Base-by-base conservation (phyloP, 2,888 invertebrate genomes). In the Mechanitis messenoides region DNA sequence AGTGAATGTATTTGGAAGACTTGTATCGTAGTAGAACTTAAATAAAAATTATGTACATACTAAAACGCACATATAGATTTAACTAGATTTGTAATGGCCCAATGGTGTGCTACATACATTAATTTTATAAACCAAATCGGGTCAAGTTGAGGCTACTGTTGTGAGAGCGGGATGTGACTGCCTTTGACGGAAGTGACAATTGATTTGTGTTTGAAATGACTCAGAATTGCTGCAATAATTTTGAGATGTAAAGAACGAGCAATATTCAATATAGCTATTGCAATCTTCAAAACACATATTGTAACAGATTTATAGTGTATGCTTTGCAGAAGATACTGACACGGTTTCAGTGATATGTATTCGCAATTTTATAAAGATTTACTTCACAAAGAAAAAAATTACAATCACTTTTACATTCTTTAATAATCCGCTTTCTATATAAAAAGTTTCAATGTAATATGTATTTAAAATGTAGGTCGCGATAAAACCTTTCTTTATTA, bases 391-490 rank as follows among this genome's bases (percentile, higher is more conserved):
- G 20, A 20, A 20, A 20, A 20, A 20, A 20, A 1, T 20, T 20
- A 20, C 20, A 20, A 20, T 20, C 20, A 20, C 20, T 20, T 20
- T 20, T 20, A 20, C 20, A 20, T 20, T 20, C 20, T 20, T 20
- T 20, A 1, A 20, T 20, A 20, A 20, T 20, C 20, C 20, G 20
- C 20, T 20, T 42, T 42, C 1, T 42, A 5, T 9, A 9, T 42
- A 9, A 42, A 47, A 28, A 7, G 28, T 28, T 33, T 45, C 45
- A 50, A 56, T 46, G 33, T 3, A 20, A 55, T 47, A 20, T 5
- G 35, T 35, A 53, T 62, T 53, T 38, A 58, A 20, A 53, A 58
- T 62, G 35, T 56, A 56, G 59, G 56, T 62, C 58, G 45, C 53
- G 45, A 56, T 45, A 38, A 59, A 59, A 46, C 56, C 50, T 53